These are phyloP conservation scores for Scaptomyza tumidula DNA, from an alignment of 2,888 invertebrate species.

Conservation along the genomic window DNA sequence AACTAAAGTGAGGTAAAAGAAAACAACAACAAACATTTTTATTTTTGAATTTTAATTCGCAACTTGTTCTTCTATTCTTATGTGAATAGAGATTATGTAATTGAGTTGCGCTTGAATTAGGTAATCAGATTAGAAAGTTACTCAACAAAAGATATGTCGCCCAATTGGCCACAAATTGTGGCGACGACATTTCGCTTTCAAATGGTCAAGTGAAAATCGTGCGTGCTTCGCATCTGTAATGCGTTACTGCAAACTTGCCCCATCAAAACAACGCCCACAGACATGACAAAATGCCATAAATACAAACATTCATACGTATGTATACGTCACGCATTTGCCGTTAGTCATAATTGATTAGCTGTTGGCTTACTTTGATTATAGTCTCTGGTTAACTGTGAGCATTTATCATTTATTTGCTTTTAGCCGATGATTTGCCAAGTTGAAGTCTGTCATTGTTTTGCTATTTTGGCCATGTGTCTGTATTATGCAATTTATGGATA, in stretches of 20 bases:
- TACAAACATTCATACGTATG: not conserved
- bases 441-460: constrained; percentile 61
- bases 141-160: constrained; percentile 48
- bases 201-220: constrained; percentile 74
- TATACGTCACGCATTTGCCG: constrained; percentile 47
- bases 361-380: constrained; percentile 55
- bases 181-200: constrained; percentile 59
- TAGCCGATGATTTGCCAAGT: constrained; percentile 53
- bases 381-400: constrained; percentile 41
- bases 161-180: constrained; percentile 44
- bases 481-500: constrained; percentile 49
- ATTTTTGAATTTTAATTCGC: constrained; percentile 29
- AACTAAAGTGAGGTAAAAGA: constrained; percentile 85
- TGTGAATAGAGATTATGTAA: constrained; percentile 23
- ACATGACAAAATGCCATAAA: constrained; percentile 49
- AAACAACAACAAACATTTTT: not conserved
- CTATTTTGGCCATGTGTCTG: constrained; percentile 23
- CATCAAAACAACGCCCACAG: constrained; percentile 2
- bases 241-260: constrained; percentile 28
- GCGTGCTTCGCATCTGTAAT: constrained; percentile 65
- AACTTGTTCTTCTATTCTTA: constrained; percentile 42
- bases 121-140: constrained; percentile 74
- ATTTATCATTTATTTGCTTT: constrained; percentile 26
- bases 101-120: constrained; percentile 42
- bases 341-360: constrained; percentile 47